These are phyloP conservation scores for Araneus ventricosus DNA, from an alignment of 1,140 invertebrate genomes.

Conservation along the genomic window DNA sequence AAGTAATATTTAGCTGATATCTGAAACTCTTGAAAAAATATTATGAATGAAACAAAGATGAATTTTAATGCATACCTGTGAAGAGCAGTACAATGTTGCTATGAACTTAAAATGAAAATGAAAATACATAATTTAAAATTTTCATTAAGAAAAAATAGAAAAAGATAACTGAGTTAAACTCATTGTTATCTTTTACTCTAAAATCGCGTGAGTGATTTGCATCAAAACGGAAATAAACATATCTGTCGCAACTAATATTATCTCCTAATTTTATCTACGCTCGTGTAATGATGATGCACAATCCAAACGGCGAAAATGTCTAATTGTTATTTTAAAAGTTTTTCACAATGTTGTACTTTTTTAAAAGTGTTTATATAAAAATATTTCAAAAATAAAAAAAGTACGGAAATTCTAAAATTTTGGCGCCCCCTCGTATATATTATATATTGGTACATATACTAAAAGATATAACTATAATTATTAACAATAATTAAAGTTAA, in stretches of 20 bases:
- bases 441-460: too few species aligned
- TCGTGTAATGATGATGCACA: neutral
- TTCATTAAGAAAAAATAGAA: neutral
- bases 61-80: neutral
- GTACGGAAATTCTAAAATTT: too few species aligned
- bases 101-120: neutral
- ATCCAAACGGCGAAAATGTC: neutral
- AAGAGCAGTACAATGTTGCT: neutral
- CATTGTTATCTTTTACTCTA: neutral
- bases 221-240: constrained; percentile 3
- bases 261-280: neutral
- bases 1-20: too few species aligned
- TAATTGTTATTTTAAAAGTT: neutral
- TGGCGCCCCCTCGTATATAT: too few species aligned
- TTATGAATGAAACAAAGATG: too few species aligned
- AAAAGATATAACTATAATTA: too few species aligned
- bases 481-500: too few species aligned
- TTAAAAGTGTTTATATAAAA: too few species aligned
- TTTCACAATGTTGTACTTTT: too few species aligned
- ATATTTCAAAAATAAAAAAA: too few species aligned
- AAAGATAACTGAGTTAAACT: neutral
- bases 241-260: neutral
- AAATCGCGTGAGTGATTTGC: neutral
- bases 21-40: too few species aligned
- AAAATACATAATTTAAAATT: neutral